Base-by-base conservation (phyloP, 2,113 vertebrate genomes). In the Uria lomvia region DNA sequence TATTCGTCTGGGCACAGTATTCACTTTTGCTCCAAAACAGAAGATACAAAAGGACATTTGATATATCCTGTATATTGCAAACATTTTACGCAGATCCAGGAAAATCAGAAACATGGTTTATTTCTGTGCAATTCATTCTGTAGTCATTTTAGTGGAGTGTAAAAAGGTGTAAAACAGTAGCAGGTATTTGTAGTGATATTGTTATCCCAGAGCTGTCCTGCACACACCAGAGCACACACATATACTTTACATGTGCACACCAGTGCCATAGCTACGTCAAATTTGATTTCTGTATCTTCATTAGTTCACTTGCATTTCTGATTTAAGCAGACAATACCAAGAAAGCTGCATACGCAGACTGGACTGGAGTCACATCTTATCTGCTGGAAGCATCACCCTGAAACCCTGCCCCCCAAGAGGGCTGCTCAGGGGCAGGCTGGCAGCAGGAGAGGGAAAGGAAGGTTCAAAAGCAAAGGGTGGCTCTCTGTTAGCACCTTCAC, bases 171-270 rank as follows among this genome's bases (percentile, higher is more conserved):
- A 1, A 27, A n/a, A 62, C 49, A 2, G 40, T 18, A 55, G 18
- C 50, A 60, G 60, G 2, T 20, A 5, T n/a, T 66, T 26, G 34
- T 47, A 20, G 20, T 27, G 72, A 26, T 42, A 30, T 11, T 17
- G 6, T 11, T 17, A 11, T 20, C 32, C 56, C 52, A 66, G 81
- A 52, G 68, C 45, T 62, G 18, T 6, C 73, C 27, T 19, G 21
- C 19, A 40, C 36, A 21, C 30, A 27, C 12, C 2, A 1, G 2
- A 23, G 14, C 4, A 6, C 59, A 40, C 15, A 23, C 8, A 3
- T 8, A 12, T 7, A 21, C 15, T 43, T 22, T 11, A 38, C 47
- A 7, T 6, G 38, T n/a, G n/a, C 32, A 30, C 42, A 43, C 9
- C 34, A 32, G 38, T 17, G 16, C 38, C 53, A 20, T 4, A 21